These are phyloP conservation scores for Nettapus auritus DNA, from an alignment of 2,113 vertebrate genomes.

Conservation along the genomic window DNA sequence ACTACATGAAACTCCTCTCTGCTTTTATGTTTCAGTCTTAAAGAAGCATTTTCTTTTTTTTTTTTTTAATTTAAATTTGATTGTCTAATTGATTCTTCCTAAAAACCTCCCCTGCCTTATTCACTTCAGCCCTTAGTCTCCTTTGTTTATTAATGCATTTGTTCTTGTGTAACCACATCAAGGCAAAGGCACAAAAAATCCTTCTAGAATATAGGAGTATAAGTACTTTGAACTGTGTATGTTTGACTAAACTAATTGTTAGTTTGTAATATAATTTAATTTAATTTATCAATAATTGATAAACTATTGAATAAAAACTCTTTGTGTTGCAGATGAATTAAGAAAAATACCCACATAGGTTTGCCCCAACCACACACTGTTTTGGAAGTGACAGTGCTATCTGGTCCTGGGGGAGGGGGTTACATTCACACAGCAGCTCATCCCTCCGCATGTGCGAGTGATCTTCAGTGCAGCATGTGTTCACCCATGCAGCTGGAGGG, in stretches of 20 bases:
- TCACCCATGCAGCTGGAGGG: background rate
- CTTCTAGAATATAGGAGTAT: background rate
- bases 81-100: background rate
- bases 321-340: background rate
- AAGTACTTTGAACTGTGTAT: background rate
- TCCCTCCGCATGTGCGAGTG: background rate
- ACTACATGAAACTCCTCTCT: background rate
- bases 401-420: background rate
- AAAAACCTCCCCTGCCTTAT: background rate
- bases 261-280: background rate
- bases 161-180: background rate
- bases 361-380: background rate
- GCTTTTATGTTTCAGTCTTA: background rate
- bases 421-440: background rate
- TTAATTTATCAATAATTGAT: too few relatives aligned
- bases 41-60: background rate
- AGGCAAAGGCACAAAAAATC: background rate
- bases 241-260: background rate
- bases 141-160: background rate
- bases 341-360: background rate
- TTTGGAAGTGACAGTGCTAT: background rate
- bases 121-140: background rate
- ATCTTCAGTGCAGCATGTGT: background rate
- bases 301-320: background rate
- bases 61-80: background rate